Base-by-base conservation (phyloP, 1,140 invertebrate genomes). In the Linepithema humile region DNA sequence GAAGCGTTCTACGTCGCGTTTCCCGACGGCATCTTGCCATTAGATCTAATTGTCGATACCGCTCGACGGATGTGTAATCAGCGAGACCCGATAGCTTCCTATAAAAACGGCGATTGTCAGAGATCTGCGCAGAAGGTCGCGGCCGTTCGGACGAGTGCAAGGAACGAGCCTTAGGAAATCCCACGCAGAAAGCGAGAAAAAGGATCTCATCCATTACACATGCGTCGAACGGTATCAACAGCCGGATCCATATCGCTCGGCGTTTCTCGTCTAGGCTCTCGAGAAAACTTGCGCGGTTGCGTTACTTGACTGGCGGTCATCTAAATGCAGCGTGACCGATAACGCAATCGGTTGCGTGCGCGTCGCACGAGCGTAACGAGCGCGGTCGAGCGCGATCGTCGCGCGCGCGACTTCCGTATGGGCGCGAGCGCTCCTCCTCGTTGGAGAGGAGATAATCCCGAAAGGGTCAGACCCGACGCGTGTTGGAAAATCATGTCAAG, bases 401-500 rank as follows among this genome's bases (percentile, higher is more conserved):
- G 57, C 60, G 57, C 45, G 53, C 40, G 17, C 62, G 23, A 26
- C 60, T 78, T 78, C 74, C 74, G 50, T 65, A 26, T n/a, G 40
- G n/a, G 35, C 75, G 45, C 17, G 35, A 23, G 69, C 20, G 48
- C 69, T 45, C 40, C 26, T 12, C 6, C 26, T 26, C 20, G 29
- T 53, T 17, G 60, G 69, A 29, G 35, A 62, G 35, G 62, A 12
- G 15, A 20, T 10, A 64, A 53, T 83, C 32, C 15, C 10, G 32
- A 38, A 65, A 48, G 70, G 73, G 9, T 73, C n/a, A n/a, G 48
- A 53, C n/a, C 23, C 75, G 20, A 15, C 12, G 26, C 77, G 53
- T 12, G 9, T 43, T 20, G 9, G n/a, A 9, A 5, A 88, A 88
- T 85, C 59, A 73, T 84, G 87, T 88, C 86, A 88, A 88, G 87